phyloP scores from a whole-genome alignment of 2,797 vertebrate genomes.

The Astyanax mexicanus region DNA sequence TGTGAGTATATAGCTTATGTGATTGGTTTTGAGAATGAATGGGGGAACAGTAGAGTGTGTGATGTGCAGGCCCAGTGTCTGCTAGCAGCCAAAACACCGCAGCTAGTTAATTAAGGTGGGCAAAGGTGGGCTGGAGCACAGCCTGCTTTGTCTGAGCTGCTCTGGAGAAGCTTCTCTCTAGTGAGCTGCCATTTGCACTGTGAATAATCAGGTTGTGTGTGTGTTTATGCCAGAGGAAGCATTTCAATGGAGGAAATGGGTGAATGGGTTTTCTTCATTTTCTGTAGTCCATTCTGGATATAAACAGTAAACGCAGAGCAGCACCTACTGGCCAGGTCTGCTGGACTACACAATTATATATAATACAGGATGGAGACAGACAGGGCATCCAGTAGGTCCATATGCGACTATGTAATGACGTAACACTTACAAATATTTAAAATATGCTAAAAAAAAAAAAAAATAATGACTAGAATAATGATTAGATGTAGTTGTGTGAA shows the following conservation, averaged over 20 bases:
- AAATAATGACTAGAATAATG: too few relatives aligned
- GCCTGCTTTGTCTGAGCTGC: slow-evolving; percentile 44
- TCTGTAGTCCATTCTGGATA: slow-evolving; percentile 9
- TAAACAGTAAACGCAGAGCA: slow-evolving; percentile 63
- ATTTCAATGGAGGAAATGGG: slow-evolving; percentile 33
- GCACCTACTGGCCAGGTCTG: slow-evolving; percentile 62
- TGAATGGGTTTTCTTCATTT: slow-evolving; percentile 6
- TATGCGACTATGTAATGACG: too few relatives aligned
- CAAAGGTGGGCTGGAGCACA: slow-evolving; percentile 41
- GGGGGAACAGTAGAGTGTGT: slow-evolving; percentile 36
- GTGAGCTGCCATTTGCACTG: slow-evolving; percentile 63
- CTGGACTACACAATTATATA: not conserved
- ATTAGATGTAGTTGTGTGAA: too few relatives aligned
- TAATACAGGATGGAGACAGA: slow-evolving; percentile 6
- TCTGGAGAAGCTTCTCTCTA: slow-evolving; percentile 49
- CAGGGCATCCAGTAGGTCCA: too few relatives aligned
- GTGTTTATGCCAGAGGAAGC: not conserved
- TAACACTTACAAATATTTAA: too few relatives aligned
- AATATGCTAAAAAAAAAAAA: too few relatives aligned
- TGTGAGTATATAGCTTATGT: slow-evolving; percentile 29
- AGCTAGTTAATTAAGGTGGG: slow-evolving; percentile 62
- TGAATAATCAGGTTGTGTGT: slow-evolving; percentile 45
- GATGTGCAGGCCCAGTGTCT: not conserved
- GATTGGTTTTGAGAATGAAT: slow-evolving; percentile 43
- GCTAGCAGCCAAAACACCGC: slow-evolving; percentile 34